A percentile compares a stretch with the other conserved stretches of the same genome.
Evolutionary conservation across 2,797 vertebrate species (phyloP).

Genomic region (Cyprinella venusta): DNA sequence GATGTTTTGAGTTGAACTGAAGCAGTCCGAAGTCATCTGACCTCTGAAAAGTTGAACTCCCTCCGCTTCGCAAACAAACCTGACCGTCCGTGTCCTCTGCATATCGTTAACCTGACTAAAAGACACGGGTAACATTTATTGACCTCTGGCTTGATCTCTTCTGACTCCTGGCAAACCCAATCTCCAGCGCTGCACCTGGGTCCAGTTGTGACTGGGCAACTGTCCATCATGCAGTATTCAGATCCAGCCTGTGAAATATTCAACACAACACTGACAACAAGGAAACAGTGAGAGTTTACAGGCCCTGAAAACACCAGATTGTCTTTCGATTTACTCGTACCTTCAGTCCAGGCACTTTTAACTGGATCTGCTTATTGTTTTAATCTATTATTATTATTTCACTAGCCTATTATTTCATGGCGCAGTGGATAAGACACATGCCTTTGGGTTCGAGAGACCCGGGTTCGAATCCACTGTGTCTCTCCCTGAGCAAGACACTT

Average conservation of each 20-base stretch:
- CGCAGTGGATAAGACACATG: too few species aligned
- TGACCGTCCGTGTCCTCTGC: conserved; percentile 41
- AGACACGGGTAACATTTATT: conserved; percentile 39
- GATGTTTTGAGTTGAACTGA: conserved; percentile 6
- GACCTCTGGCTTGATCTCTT: conserved; percentile 32
- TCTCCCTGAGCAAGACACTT: too few species aligned
- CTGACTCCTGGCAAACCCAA: conserved; percentile 24
- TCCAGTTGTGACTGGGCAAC: conserved; percentile 36
- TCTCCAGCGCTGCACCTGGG: conserved; percentile 24
- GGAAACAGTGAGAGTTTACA: conserved; percentile 33
- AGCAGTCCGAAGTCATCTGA: background rate
- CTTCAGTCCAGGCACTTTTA: background rate
- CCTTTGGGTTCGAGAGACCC: too few species aligned
- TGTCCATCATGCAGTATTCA: conserved; percentile 59
- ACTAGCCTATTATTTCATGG: too few species aligned
- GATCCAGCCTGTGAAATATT: conserved; percentile 61
- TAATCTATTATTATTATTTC: background rate
- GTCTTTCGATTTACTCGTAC: background rate
- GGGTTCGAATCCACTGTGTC: too few species aligned
- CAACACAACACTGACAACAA: conserved; percentile 60
- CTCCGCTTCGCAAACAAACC: conserved; percentile 3
- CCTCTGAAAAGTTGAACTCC: conserved; percentile 14
- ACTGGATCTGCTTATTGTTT: background rate
- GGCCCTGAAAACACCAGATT: background rate
- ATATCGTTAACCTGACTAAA: conserved; percentile 65